phyloP scores from a whole-genome alignment of 23 tunicate species.

The Trididemnum clinides region DNA sequence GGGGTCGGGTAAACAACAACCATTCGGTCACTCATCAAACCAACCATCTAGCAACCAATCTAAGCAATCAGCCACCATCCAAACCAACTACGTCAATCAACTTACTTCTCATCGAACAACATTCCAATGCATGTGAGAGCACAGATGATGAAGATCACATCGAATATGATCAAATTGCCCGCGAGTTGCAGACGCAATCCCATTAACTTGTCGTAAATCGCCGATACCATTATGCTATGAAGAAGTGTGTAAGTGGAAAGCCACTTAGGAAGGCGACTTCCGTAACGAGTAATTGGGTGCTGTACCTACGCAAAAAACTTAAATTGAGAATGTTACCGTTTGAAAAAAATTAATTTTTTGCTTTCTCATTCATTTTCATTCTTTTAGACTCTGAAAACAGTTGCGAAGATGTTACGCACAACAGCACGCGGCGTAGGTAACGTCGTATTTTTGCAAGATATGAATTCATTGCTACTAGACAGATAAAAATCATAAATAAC shows the following conservation, averaged over 20 bases:
- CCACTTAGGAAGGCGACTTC: constrained; percentile 31
- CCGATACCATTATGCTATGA: constrained; percentile 40
- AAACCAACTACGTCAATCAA: not conserved
- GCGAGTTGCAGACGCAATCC: constrained; percentile 13
- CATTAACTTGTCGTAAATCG: constrained; percentile 59
- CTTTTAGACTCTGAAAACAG: too few species aligned
- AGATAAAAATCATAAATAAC: too few species aligned
- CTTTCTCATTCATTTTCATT: too few species aligned
- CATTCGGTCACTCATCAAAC: not conserved
- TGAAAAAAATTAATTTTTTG: too few species aligned
- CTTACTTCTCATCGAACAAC: constrained; percentile 82
- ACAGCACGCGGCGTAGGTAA: too few species aligned
- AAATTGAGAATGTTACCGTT: too few species aligned
- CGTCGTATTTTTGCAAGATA: too few species aligned
- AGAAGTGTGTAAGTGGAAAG: constrained; percentile 47
- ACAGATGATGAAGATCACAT: constrained; percentile 31
- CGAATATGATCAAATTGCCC: constrained; percentile 20
- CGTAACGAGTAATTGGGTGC: constrained; percentile 53
- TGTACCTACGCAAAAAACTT: constrained; percentile 36
- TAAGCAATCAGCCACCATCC: not conserved
- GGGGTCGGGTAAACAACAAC: too few species aligned
- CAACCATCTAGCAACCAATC: not conserved
- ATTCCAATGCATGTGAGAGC: constrained; percentile 58
- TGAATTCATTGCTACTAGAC: too few species aligned
- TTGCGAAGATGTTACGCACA: too few species aligned